These are phyloP conservation scores for Eucriotettix oculatus DNA, from an alignment of 2,888 invertebrate species.

Conservation along the genomic window DNA sequence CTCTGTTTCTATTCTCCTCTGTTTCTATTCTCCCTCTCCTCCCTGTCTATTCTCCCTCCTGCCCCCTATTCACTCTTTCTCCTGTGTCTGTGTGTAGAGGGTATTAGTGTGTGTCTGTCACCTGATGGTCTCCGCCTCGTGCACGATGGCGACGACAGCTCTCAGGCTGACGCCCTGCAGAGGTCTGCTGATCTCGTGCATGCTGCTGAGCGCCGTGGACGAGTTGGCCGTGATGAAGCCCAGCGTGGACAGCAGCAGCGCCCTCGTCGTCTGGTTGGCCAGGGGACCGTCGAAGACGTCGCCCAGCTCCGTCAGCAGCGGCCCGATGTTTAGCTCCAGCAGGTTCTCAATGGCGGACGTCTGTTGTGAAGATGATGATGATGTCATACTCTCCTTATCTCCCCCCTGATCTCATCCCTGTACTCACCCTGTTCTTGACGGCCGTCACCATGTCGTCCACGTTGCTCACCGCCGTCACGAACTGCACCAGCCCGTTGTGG, in stretches of 20 bases:
- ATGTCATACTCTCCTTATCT: neutral
- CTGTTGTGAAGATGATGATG: constrained; percentile 26
- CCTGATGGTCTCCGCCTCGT: constrained; percentile 23
- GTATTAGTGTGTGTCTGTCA: too few species aligned
- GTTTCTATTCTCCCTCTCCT: too few species aligned
- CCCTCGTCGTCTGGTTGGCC: constrained; percentile 59
- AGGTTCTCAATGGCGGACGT: constrained; percentile 61
- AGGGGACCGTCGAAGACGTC: constrained; percentile 64
- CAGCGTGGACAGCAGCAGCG: constrained; percentile 49
- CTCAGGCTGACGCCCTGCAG: constrained; percentile 53
- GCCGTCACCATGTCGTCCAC: constrained; percentile 64
- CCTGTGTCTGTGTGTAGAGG: too few species aligned
- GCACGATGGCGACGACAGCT: constrained; percentile 17
- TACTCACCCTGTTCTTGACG: constrained; percentile 52
- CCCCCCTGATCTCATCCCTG: neutral
- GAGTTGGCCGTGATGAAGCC: constrained; percentile 57
- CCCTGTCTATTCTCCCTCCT: too few species aligned
- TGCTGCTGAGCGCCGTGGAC: constrained; percentile 55
- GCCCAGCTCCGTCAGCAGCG: constrained; percentile 50
- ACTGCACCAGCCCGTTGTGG: constrained; percentile 74
- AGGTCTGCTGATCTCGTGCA: constrained; percentile 56
- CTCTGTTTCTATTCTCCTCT: too few species aligned
- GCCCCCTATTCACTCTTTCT: too few species aligned
- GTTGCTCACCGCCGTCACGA: constrained; percentile 61
- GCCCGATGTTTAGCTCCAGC: constrained; percentile 49